These are phyloP conservation scores for Eristalis arbustorum DNA, from an alignment of 2,888 invertebrate genomes.

Conservation along the genomic window DNA sequence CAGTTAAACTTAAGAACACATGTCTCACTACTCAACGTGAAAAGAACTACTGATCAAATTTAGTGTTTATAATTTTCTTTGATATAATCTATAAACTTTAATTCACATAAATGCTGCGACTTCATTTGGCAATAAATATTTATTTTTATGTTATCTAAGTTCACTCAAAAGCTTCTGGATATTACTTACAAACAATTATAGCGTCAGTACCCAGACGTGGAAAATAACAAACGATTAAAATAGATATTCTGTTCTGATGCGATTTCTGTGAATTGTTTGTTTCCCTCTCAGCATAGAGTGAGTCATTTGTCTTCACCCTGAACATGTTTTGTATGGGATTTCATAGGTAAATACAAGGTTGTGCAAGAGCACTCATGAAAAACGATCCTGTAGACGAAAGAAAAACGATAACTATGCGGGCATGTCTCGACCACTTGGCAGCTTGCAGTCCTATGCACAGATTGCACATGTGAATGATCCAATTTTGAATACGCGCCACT, in stretches of 20 bases:
- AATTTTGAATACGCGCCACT: slow-evolving; percentile 3
- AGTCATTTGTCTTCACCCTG: neutral
- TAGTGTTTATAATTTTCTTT: too few species aligned
- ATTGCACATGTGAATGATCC: neutral
- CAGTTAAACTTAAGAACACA: too few species aligned
- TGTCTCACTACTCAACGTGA: too few species aligned
- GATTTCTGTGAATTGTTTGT: neutral
- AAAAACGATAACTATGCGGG: slow-evolving; percentile 7
- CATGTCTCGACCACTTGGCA: slow-evolving; percentile 14
- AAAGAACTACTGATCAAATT: too few species aligned
- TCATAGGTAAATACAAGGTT: neutral
- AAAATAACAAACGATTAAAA: neutral
- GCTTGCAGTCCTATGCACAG: neutral
- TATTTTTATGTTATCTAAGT: neutral
- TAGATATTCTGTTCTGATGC: neutral
- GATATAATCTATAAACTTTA: too few species aligned
- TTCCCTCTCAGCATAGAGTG: neutral
- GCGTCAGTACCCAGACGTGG: neutral
- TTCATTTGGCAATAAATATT: neutral
- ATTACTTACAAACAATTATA: slow-evolving; percentile 13
- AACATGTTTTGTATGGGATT: neutral
- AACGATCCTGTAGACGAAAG: neutral
- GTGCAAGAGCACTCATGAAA: neutral
- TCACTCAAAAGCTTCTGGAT: neutral
- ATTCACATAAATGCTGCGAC: neutral